Conservation (phyloP, 2,113 vertebrate species). For the Panthera leo region DNA sequence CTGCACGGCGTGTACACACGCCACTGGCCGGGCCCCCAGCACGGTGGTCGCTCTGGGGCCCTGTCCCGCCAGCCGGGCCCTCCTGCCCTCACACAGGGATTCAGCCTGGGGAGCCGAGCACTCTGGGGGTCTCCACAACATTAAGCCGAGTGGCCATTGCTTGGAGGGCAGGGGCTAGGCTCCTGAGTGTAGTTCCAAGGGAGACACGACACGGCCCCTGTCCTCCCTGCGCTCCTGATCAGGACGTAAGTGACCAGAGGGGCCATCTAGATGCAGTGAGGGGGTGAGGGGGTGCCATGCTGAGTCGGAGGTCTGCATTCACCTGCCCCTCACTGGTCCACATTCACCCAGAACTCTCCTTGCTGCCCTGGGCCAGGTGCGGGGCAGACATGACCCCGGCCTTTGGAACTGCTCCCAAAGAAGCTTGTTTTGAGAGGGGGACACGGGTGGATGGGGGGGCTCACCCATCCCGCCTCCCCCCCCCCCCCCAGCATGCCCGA, state of each 20-base stretch:
- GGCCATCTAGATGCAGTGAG: not conserved
- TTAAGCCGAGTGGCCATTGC: not conserved
- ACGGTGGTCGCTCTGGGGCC: not conserved
- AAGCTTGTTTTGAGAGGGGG: not conserved
- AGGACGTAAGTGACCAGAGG: not conserved
- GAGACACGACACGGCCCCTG: not conserved
- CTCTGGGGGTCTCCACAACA: not conserved
- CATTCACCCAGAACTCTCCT: not conserved
- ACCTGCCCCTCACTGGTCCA: not conserved
- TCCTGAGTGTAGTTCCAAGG: not conserved
- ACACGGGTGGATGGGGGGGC: not conserved
- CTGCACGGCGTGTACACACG: accelerated
- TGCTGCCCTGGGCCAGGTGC: no score
- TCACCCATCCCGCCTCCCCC: not conserved
- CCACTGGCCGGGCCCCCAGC: accelerated
- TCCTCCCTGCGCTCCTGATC: not conserved
- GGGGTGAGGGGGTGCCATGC: not conserved
- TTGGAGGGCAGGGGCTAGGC: not conserved
- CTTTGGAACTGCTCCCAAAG: not conserved
- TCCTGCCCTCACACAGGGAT: not conserved
- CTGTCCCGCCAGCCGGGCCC: not conserved
- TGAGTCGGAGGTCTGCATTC: not conserved
- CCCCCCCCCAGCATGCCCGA: not conserved
- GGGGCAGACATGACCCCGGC: not conserved
- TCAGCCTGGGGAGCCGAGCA: not conserved